Evolutionary conservation across 1,140 invertebrate species (phyloP).

Genomic region (Micrasema minimum): DNA sequence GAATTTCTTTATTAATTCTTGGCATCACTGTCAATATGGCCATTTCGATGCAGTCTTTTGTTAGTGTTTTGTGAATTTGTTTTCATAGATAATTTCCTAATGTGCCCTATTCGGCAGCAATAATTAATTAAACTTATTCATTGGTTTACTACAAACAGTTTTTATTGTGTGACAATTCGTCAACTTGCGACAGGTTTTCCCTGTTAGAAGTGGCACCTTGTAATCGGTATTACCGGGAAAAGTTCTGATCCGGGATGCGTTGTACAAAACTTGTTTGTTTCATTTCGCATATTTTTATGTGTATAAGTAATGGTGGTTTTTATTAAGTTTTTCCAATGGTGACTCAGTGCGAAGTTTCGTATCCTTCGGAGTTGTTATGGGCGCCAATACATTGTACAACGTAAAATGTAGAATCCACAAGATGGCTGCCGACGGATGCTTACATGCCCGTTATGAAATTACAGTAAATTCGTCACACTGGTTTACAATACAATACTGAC

Average conservation of each 20-base stretch:
- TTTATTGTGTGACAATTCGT: conserved; percentile 36
- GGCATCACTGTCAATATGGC: conserved; percentile 47
- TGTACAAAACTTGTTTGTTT: conserved; percentile 6
- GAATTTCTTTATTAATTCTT: conserved; percentile 46
- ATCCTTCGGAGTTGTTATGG: conserved; percentile 26
- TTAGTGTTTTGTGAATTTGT: conserved; percentile 47
- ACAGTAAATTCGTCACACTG: conserved; percentile 39
- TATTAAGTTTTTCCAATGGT: conserved; percentile 20
- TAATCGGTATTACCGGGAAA: conserved; percentile 45
- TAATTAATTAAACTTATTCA: conserved; percentile 11
- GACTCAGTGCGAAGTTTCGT: conserved; percentile 8
- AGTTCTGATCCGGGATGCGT: conserved; percentile 34
- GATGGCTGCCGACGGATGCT: conserved; percentile 47
- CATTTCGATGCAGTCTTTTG: conserved; percentile 43
- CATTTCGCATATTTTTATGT: no score
- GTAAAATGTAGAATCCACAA: conserved; percentile 47
- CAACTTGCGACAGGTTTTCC: conserved; percentile 26
- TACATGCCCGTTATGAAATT: conserved; percentile 47
- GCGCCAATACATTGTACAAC: conserved; percentile 41
- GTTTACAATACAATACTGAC: conserved; percentile 26
- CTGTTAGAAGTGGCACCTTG: conserved; percentile 25
- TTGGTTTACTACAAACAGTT: conserved; percentile 32
- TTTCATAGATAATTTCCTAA: conserved; percentile 35
- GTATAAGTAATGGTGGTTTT: background rate
- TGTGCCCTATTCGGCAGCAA: conserved; percentile 33